phyloP scores from a whole-genome alignment of 2,113 vertebrate genomes.

The Orthochromis indermauri region DNA sequence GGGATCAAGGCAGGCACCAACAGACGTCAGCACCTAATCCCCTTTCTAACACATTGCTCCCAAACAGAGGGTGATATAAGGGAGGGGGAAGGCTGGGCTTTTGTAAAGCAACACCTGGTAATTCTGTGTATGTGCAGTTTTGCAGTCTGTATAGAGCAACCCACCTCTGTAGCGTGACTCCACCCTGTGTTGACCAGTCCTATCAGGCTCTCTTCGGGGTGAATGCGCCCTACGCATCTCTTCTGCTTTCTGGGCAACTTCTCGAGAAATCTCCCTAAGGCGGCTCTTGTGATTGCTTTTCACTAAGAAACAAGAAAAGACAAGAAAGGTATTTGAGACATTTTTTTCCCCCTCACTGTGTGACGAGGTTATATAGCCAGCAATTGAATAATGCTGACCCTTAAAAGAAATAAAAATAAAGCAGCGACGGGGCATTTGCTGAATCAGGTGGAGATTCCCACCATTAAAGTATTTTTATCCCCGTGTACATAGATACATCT shows the following conservation, averaged over 20 bases:
- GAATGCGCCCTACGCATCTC: constrained; percentile 74
- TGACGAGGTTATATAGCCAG: neutral
- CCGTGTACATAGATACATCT: neutral
- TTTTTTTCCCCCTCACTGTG: neutral
- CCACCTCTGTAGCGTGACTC: constrained; percentile 77
- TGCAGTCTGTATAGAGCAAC: neutral
- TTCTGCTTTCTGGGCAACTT: constrained; percentile 79
- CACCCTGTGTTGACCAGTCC: constrained; percentile 60
- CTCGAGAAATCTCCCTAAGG: constrained; percentile 81
- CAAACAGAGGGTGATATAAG: constrained; percentile 51
- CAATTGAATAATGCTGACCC: neutral
- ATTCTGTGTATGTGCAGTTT: neutral
- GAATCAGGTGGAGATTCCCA: neutral
- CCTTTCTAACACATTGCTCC: constrained; percentile 65
- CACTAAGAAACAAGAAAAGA: constrained; percentile 59
- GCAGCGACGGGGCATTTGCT: neutral
- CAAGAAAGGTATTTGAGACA: neutral
- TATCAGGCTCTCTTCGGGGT: constrained; percentile 75
- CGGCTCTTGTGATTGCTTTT: constrained; percentile 78
- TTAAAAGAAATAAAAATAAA: neutral
- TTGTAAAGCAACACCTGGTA: neutral
- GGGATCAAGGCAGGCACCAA: constrained; percentile 38
- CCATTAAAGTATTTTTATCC: neutral
- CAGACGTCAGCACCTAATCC: constrained; percentile 64
- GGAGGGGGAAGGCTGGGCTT: constrained; percentile 1